phyloP scores from a whole-genome alignment of 35 echinoderm and acorn worm genomes.

The Holothuria glaberrima region DNA sequence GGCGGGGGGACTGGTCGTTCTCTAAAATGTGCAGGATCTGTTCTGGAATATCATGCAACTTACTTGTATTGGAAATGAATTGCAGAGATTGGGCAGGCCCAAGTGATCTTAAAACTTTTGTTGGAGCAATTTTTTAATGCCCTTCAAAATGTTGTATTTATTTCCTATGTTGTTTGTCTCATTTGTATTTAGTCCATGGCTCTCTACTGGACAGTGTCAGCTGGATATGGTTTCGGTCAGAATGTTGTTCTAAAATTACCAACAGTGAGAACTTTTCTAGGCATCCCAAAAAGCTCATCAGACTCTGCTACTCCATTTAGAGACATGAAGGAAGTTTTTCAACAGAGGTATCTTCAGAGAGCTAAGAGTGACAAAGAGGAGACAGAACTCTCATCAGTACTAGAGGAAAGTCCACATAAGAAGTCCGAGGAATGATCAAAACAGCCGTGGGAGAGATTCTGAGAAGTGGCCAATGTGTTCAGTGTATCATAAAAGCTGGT shows the following conservation, averaged over 20 bases:
- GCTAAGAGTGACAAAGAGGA: neutral
- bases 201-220: conserved; percentile 87
- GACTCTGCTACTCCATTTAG: conserved; percentile 66
- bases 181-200: conserved; percentile 66
- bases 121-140: too few species aligned
- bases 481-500: too few species aligned
- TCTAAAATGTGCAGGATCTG: too few species aligned
- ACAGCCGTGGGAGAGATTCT: neutral
- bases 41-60: too few species aligned
- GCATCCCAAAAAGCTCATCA: conserved; percentile 32
- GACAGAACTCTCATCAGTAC: neutral
- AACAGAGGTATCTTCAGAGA: conserved; percentile 57
- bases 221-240: conserved; percentile 76
- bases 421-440: neutral
- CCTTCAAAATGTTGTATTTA: too few species aligned
- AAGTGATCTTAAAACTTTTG: too few species aligned
- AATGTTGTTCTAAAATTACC: conserved; percentile 82
- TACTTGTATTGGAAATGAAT: too few species aligned
- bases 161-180: neutral
- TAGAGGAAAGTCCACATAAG: neutral
- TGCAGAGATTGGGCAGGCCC: too few species aligned
- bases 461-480: too few species aligned
- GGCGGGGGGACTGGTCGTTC: too few species aligned
- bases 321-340: conserved; percentile 74
- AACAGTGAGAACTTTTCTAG: conserved; percentile 37